Conservation (phyloP, 2,888 invertebrate genomes). For the Meta bourneti region DNA sequence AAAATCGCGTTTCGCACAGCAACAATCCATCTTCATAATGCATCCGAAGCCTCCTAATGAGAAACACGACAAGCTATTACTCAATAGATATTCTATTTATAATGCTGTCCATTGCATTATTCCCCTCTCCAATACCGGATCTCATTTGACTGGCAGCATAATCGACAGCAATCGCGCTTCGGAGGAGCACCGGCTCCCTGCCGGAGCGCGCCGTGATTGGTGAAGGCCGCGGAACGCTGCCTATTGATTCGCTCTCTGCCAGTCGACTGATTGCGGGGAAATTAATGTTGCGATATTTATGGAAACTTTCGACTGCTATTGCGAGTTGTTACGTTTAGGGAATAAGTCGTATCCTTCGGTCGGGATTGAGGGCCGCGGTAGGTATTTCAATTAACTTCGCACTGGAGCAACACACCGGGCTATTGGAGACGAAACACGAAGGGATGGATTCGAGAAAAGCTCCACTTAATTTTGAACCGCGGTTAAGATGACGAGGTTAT, state of each 20-base stretch:
- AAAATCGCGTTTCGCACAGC: not conserved
- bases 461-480: no score
- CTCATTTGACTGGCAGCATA: not conserved
- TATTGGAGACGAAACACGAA: no score
- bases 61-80: slow-evolving; percentile 1
- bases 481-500: no score
- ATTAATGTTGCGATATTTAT: not conserved
- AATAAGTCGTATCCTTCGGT: no score
- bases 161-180: not conserved
- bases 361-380: no score
- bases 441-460: no score
- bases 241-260: not conserved
- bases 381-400: no score
- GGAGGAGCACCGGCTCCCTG: not conserved
- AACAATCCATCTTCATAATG: not conserved
- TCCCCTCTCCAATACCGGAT: not conserved
- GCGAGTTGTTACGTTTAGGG: no score
- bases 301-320: not conserved
- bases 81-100: slow-evolving; percentile 1
- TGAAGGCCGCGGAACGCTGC: not conserved
- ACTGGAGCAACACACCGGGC: no score
- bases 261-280: not conserved
- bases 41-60: not conserved
- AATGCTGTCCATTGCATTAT: not conserved
- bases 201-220: not conserved